Percentiles rank a stretch among this genome's conserved stretches.
phyloP scores from a whole-genome alignment of 2,888 invertebrate genomes.

The Dasysyrphus tricinctus region DNA sequence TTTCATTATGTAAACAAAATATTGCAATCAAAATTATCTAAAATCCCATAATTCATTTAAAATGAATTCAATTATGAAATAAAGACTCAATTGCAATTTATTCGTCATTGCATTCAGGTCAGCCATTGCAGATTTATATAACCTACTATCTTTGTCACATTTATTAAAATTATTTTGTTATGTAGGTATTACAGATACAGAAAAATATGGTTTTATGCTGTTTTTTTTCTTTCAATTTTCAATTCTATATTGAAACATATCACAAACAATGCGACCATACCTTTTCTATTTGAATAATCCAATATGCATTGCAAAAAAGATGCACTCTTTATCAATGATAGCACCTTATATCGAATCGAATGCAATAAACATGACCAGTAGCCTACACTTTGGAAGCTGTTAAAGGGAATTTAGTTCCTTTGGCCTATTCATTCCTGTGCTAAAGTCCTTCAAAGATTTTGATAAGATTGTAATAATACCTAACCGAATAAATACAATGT shows the following conservation, averaged over 20 bases:
- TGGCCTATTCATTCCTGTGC: slow-evolving; percentile 15
- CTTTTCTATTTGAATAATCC: not conserved
- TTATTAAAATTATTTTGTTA: too few species aligned
- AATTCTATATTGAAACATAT: not conserved
- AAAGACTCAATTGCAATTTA: too few species aligned
- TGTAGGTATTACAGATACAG: too few species aligned
- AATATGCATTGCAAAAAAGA: not conserved
- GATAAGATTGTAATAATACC: slow-evolving; percentile 44
- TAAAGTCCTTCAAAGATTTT: slow-evolving; percentile 63
- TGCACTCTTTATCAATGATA: slow-evolving; percentile 27
- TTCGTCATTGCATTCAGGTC: too few species aligned
- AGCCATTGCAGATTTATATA: too few species aligned
- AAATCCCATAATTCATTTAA: too few species aligned
- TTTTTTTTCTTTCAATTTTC: too few species aligned
- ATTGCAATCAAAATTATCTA: too few species aligned
- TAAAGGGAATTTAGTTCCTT: slow-evolving; percentile 69
- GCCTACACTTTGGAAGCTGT: slow-evolving; percentile 71
- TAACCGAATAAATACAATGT: slow-evolving; percentile 8
- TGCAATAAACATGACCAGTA: slow-evolving; percentile 70
- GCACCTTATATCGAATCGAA: slow-evolving; percentile 30
- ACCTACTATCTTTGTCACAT: too few species aligned
- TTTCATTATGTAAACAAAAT: too few species aligned
- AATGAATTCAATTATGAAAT: too few species aligned
- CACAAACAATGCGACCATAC: not conserved
- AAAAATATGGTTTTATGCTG: too few species aligned